These are phyloP conservation scores for Adoxophyes honmai DNA, from an alignment of 1,140 invertebrate genomes.

Conservation along the genomic window DNA sequence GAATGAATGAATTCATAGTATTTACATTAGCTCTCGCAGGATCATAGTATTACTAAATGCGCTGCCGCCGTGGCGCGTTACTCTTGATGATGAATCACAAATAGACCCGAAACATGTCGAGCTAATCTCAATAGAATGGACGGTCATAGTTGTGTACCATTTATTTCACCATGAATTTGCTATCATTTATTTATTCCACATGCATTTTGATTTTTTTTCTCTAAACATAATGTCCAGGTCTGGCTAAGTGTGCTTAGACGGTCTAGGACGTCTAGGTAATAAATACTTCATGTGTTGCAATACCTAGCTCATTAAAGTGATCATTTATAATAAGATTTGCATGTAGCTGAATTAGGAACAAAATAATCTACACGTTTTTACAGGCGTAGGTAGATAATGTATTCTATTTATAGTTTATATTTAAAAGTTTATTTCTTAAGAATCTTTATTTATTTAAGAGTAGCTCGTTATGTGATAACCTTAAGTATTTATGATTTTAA, in stretches of 20 bases:
- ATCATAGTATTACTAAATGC: too few species aligned
- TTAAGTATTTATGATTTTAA: conserved; percentile 5
- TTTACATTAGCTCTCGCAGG: too few species aligned
- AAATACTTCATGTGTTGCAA: neutral
- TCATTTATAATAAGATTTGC: neutral
- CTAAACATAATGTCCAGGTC: too few species aligned
- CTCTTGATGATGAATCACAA: too few species aligned
- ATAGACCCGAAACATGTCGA: too few species aligned
- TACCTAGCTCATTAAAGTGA: neutral
- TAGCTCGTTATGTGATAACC: conserved; percentile 1
- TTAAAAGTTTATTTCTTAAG: neutral
- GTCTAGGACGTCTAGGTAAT: neutral
- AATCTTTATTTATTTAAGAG: neutral
- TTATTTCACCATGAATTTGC: too few species aligned
- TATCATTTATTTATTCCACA: too few species aligned
- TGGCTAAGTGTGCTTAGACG: neutral
- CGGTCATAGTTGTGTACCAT: too few species aligned
- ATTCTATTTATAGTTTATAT: neutral
- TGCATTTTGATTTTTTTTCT: too few species aligned
- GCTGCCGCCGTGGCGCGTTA: too few species aligned
- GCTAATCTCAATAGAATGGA: too few species aligned
- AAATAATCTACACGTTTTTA: neutral
- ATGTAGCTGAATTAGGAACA: neutral
- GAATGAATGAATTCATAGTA: too few species aligned
- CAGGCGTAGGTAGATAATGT: neutral